Evolutionary conservation across 1,140 invertebrate genomes (phyloP), one percentile per base, ranked within the genome.

Genomic region (Propsilocerus akamusi): DNA sequence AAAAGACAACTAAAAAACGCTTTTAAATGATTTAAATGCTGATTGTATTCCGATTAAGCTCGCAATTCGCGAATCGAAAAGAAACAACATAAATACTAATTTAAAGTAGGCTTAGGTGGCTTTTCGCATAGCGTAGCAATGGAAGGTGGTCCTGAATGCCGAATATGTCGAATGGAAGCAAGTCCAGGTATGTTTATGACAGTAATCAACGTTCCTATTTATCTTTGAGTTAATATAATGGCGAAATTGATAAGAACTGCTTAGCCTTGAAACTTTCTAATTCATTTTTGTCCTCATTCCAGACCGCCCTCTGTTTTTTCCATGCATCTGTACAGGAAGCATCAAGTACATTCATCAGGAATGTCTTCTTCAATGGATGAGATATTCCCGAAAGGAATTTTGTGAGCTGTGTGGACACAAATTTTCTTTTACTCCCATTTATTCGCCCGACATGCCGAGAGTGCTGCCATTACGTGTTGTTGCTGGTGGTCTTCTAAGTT

Each of bases 321-420:
- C 96, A 0, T 99, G 96, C 68, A 94, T 98, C 48, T 99, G 96
- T 66, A 97, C 93, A 10, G 96, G 96, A 37, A 96, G 89, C 54
- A 99, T 99, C 53, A 98, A 97, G 72, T 99, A 86, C 75, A 97
- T 99, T 46, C 96, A 99, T 68, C 94, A 97, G 65, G 85, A 89
- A 60, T 91, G 85, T 63, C 68, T 89, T 26, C 77, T 88, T 52
- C 86, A 88, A 67, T 89, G 86, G 86, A 88, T 89, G 81, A 74
- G 83, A 50, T 97, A 98, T 66, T 97, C 92, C 41, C 77, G 92
- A 51, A 98, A 98, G 71, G 95, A 99, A 69, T 97, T 94, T 59
- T 99, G 97, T 70, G 97, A 99, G 69, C 71, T 99, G 54, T 99
- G 97, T 65, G 93, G 94, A 54, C 87, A 99, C 65, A 78, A 89